phyloP scores from a whole-genome alignment of 2,888 invertebrate genomes.

The Synanthedon vespiformis region DNA sequence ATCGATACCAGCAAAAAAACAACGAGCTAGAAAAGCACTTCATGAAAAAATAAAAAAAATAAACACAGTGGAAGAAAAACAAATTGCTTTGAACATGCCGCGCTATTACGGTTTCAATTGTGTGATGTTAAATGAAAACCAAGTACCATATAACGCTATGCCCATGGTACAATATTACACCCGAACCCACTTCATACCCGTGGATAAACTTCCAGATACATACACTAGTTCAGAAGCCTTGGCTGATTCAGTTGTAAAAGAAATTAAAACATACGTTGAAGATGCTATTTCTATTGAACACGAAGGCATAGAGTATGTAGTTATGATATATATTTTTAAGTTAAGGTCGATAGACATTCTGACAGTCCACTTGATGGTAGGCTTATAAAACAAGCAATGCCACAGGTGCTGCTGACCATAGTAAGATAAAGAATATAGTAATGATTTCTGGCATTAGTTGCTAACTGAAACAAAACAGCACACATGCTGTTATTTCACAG shows the following conservation, averaged over 20 bases:
- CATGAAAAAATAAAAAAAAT: conserved; percentile 73
- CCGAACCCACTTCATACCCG: conserved; percentile 76
- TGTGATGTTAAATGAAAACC: conserved; percentile 71
- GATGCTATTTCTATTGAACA: conserved; percentile 75
- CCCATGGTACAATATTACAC: conserved; percentile 81
- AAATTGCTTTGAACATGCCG: conserved; percentile 85
- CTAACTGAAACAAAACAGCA: too few species aligned
- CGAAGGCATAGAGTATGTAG: conserved; percentile 65
- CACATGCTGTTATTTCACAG: too few species aligned
- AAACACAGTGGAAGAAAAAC: conserved; percentile 85
- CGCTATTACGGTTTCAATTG: conserved; percentile 83
- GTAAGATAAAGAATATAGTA: too few species aligned
- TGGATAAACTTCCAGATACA: conserved; percentile 70
- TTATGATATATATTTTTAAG: not conserved
- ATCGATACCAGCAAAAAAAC: conserved; percentile 56
- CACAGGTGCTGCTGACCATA: too few species aligned
- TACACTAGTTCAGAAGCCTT: conserved; percentile 61
- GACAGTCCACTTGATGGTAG: too few species aligned
- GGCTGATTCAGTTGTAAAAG: conserved; percentile 56
- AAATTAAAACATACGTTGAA: conserved; percentile 72
- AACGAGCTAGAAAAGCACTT: conserved; percentile 52
- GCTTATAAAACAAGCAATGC: too few species aligned
- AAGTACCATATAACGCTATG: conserved; percentile 75
- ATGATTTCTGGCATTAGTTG: too few species aligned
- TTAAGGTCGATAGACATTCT: too few species aligned